A percentile compares a stretch with the other conserved stretches of the same genome.
These are phyloP conservation scores for Empis livida DNA, from an alignment of 2,888 invertebrate genomes.

Conservation along the genomic window DNA sequence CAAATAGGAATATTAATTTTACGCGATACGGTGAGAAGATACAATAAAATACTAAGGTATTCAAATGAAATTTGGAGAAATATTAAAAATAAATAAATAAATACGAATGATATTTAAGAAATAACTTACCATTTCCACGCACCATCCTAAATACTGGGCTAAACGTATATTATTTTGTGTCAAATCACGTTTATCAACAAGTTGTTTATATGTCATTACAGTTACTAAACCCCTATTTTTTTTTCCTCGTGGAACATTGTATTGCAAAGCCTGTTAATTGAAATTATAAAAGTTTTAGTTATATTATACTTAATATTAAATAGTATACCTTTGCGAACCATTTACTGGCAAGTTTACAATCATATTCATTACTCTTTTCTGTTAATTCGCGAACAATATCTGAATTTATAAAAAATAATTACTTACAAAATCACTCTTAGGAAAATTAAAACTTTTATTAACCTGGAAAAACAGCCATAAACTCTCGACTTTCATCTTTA, in stretches of 20 bases:
- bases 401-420: slow-evolving; percentile 7
- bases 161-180: slow-evolving; percentile 65
- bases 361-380: slow-evolving; percentile 58
- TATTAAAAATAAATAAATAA: too few relatives aligned
- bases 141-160: slow-evolving; percentile 85
- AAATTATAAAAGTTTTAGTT: not conserved
- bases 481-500: slow-evolving; percentile 74
- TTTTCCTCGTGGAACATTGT: slow-evolving; percentile 87
- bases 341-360: slow-evolving; percentile 66
- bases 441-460: slow-evolving; percentile 9
- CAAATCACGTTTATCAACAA: slow-evolving; percentile 50
- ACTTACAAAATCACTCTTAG: not conserved
- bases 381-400: slow-evolving; percentile 75
- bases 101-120: too few relatives aligned
- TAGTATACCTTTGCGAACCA: slow-evolving; percentile 62
- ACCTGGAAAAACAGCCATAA: slow-evolving; percentile 74
- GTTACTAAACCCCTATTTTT: slow-evolving; percentile 65
- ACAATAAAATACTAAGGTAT: too few relatives aligned
- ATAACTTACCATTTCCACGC: slow-evolving; percentile 84
- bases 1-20: too few relatives aligned
- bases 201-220: slow-evolving; percentile 60
- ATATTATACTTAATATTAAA: not conserved
- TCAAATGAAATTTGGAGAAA: too few relatives aligned
- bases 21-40: too few relatives aligned
- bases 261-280: slow-evolving; percentile 58